phyloP scores from a whole-genome alignment of 53 echinoderm and acorn worm species.

The Paracentrotus lividus region DNA sequence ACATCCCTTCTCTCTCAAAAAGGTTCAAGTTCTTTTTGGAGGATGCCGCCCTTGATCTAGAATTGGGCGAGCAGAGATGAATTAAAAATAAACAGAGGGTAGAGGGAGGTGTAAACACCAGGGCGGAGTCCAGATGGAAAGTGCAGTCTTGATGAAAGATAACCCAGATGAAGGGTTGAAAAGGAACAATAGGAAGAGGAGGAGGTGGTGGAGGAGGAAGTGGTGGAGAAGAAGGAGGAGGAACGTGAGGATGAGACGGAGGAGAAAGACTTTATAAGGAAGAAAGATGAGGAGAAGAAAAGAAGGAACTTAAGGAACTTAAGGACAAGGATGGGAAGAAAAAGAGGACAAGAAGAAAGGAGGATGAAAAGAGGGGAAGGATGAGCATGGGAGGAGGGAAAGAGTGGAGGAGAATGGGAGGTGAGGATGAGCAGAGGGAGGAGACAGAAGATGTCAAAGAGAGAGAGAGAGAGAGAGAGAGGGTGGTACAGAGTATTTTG shows the following conservation, averaged over 20 bases:
- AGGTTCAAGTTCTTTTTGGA: conserved; percentile 30
- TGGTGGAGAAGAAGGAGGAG: neutral
- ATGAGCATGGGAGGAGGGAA: neutral
- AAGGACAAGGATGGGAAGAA: neutral
- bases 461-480: neutral
- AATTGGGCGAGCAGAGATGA: conserved; percentile 12
- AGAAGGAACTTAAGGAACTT: neutral
- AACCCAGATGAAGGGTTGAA: neutral
- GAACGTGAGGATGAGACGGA: neutral
- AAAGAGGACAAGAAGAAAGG: neutral
- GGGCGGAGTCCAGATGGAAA: conserved; percentile 38
- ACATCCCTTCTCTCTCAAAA: neutral
- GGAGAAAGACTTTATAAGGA: no score
- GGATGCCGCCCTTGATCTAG: conserved; percentile 49
- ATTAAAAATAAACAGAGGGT: conserved; percentile 52
- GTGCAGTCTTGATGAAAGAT: neutral
- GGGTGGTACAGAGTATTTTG: neutral
- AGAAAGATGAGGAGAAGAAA: no score
- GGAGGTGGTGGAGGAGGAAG: neutral
- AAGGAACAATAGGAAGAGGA: neutral
- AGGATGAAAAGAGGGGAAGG: neutral
- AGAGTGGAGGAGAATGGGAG: neutral
- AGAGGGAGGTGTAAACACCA: conserved; percentile 32
- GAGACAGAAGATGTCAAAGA: neutral
- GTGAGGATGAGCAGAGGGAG: neutral